Percentiles rank a stretch among this genome's conserved stretches.
Conservation (phyloP, 2,797 vertebrate genomes). For the Siniperca obscura region DNA sequence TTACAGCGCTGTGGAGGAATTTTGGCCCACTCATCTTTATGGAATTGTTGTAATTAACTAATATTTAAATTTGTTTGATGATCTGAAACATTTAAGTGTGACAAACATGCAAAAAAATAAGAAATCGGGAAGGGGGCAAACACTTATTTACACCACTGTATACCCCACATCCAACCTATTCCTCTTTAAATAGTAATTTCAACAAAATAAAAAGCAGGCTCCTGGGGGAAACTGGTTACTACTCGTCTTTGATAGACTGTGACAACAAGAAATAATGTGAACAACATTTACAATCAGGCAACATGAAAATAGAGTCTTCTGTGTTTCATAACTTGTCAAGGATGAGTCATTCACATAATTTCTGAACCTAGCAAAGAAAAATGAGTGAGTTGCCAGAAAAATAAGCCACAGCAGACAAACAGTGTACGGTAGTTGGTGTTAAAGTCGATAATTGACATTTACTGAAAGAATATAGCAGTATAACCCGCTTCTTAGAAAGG, state of each 20-base stretch:
- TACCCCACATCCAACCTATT: neutral
- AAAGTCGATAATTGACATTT: neutral
- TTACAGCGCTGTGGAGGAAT: too few relatives aligned
- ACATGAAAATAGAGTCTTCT: neutral
- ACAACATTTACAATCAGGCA: neutral
- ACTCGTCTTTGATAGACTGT: neutral
- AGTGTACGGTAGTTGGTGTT: neutral
- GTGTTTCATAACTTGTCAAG: neutral
- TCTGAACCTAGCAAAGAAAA: neutral
- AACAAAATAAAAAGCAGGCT: neutral
- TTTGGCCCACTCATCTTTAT: too few relatives aligned
- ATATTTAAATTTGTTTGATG: too few relatives aligned
- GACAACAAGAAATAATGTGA: neutral
- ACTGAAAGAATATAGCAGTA: neutral
- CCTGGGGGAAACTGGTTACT: neutral
- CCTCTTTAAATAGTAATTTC: neutral
- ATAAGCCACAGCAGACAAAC: neutral
- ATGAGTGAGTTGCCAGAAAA: neutral
- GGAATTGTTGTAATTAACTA: too few relatives aligned
- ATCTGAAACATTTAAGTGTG: too few relatives aligned
- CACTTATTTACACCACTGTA: too few relatives aligned
- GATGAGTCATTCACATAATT: neutral
- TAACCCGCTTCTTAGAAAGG: neutral
- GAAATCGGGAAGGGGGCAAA: too few relatives aligned
- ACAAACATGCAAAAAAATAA: too few relatives aligned